Evolutionary conservation across 2,888 invertebrate genomes (phyloP).

Genomic region (Lottia scabra): DNA sequence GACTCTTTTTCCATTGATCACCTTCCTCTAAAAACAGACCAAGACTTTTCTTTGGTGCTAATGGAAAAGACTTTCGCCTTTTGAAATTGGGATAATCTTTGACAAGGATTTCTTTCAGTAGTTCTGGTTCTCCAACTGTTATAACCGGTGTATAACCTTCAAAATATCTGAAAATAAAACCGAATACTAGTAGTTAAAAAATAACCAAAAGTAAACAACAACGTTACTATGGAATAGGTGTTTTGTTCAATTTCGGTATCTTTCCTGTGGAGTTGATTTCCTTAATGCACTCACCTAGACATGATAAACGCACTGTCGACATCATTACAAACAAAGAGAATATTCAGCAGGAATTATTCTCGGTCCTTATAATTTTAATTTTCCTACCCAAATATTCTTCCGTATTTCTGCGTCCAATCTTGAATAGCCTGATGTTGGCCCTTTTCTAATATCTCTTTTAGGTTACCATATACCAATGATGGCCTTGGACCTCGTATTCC

Average conservation of each 20-base stretch:
- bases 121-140: conserved; percentile 66
- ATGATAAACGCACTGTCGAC: too few relatives aligned
- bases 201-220: not conserved
- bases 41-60: conserved; percentile 57
- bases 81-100: conserved; percentile 68
- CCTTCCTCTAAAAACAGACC: conserved; percentile 68
- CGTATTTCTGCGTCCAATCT: conserved; percentile 51
- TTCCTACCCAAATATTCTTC: conserved; percentile 51
- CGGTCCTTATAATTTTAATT: too few relatives aligned
- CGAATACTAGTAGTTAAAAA: not conserved
- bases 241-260: not conserved
- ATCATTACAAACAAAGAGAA: too few relatives aligned
- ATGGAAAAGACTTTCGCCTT: conserved; percentile 65
- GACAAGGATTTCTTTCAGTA: conserved; percentile 67
- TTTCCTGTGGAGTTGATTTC: not conserved
- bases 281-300: not conserved
- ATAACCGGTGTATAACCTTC: conserved; percentile 65
- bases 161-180: conserved; percentile 49
- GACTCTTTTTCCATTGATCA: conserved; percentile 72
- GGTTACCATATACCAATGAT: conserved; percentile 46
- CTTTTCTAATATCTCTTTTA: conserved; percentile 47
- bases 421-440: conserved; percentile 51
- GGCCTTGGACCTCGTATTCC: conserved; percentile 55
- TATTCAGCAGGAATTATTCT: too few relatives aligned
- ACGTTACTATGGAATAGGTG: too few relatives aligned